A percentile compares a stretch with the other conserved stretches of the same genome.
Conservation (phyloP, 2,113 vertebrate species). For the Spilogale gracilis region DNA sequence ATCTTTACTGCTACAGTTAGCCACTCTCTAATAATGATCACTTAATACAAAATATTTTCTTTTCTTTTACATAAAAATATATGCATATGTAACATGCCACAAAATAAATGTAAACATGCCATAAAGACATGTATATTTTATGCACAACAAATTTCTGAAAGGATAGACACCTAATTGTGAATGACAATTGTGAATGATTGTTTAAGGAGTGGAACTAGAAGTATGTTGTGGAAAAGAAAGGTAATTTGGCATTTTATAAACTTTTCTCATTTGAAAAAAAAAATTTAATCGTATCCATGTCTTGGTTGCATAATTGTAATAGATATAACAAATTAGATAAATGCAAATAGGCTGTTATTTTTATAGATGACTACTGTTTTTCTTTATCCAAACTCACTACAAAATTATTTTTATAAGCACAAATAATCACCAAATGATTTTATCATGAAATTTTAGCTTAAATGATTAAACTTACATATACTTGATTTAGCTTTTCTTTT, state of each 20-base stretch:
- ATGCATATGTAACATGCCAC: neutral
- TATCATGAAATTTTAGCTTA: constrained; percentile 19
- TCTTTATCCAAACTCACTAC: constrained; percentile 31
- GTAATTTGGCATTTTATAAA: neutral
- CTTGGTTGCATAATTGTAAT: constrained; percentile 38
- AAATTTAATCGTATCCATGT: neutral
- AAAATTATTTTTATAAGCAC: constrained; percentile 29
- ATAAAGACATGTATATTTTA: neutral
- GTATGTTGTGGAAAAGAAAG: neutral
- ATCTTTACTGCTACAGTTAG: neutral
- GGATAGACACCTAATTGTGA: neutral
- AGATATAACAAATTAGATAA: neutral
- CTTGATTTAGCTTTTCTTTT: constrained; percentile 21
- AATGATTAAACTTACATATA: constrained; percentile 22
- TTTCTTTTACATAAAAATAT: constrained; percentile 23
- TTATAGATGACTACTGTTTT: constrained; percentile 22
- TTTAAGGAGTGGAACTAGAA: neutral
- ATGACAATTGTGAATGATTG: neutral
- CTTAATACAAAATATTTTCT: neutral
- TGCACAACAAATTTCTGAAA: neutral
- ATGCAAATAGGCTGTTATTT: constrained; percentile 16
- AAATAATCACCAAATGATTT: constrained; percentile 34
- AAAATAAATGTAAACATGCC: neutral
- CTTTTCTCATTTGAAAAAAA: constrained; percentile 22
- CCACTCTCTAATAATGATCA: neutral